These are phyloP conservation scores for Plutella xylostella DNA, from an alignment of 2,888 invertebrate genomes.

Conservation along the genomic window DNA sequence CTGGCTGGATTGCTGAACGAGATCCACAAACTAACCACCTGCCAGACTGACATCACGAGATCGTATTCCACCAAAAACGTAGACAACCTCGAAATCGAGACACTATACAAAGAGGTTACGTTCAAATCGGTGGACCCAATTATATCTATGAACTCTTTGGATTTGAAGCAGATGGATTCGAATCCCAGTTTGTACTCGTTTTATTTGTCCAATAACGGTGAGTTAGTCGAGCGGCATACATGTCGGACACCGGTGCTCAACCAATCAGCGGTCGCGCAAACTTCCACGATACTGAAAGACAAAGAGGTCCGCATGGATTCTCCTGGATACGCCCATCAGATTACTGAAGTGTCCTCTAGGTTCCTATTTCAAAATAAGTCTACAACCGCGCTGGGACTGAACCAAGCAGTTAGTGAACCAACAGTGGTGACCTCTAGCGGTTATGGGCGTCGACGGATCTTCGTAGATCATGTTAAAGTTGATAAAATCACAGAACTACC, in stretches of 20 bases:
- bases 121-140: slow-evolving; percentile 16
- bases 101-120: slow-evolving; percentile 26
- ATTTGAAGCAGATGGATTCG: slow-evolving; percentile 31
- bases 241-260: not conserved
- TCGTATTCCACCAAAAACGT: slow-evolving; percentile 6
- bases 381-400: too few relatives aligned
- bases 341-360: slow-evolving; percentile 35
- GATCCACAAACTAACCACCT: slow-evolving; percentile 50
- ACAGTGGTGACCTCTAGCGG: too few relatives aligned
- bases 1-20: slow-evolving; percentile 51
- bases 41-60: slow-evolving; percentile 31
- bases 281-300: slow-evolving; percentile 21
- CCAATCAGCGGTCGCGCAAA: slow-evolving; percentile 3
- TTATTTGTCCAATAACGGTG: slow-evolving; percentile 26
- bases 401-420: too few relatives aligned
- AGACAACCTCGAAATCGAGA: slow-evolving; percentile 20
- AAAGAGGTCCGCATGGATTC: slow-evolving; percentile 38
- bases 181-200: slow-evolving; percentile 31
- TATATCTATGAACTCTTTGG: slow-evolving; percentile 33
- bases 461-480: too few relatives aligned
- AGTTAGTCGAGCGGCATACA: not conserved
- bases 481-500: not conserved
- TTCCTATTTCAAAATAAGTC: too few relatives aligned
- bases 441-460: too few relatives aligned
- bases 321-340: slow-evolving; percentile 23